Evolutionary conservation across 2,888 invertebrate species (phyloP).

Genomic region (Protodeltote pygarga): DNA sequence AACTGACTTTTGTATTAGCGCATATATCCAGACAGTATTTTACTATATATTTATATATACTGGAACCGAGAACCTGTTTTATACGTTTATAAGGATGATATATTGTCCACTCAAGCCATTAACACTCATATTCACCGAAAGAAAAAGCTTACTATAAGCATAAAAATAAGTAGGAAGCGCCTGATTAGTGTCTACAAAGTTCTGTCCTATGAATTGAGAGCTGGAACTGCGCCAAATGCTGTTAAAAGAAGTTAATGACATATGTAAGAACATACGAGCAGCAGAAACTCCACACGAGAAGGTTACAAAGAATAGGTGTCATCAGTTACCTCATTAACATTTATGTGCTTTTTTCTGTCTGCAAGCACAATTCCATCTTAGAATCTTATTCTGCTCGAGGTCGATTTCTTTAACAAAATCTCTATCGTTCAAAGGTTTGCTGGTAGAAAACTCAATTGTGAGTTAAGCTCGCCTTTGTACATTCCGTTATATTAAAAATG

Average conservation of each 20-base stretch:
- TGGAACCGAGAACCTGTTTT: no score
- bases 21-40: neutral
- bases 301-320: constrained; percentile 34
- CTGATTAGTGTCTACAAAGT: constrained; percentile 72
- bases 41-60: no score
- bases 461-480: no score
- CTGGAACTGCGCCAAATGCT: constrained; percentile 63
- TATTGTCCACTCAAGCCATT: constrained; percentile 51
- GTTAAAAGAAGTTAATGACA: constrained; percentile 62
- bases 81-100: constrained; percentile 41
- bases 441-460: no score
- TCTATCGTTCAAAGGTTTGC: no score
- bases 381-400: neutral
- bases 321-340: constrained; percentile 24
- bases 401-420: neutral
- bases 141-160: constrained; percentile 25
- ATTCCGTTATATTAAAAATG: no score
- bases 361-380: constrained; percentile 1
- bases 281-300: constrained; percentile 51
- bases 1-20: neutral
- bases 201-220: constrained; percentile 53
- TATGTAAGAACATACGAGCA: constrained; percentile 56
- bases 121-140: constrained; percentile 47
- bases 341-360: constrained; percentile 9
- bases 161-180: constrained; percentile 56